Evolutionary conservation across 2,888 invertebrate genomes (phyloP).

Genomic region (Abrostola triplasia): DNA sequence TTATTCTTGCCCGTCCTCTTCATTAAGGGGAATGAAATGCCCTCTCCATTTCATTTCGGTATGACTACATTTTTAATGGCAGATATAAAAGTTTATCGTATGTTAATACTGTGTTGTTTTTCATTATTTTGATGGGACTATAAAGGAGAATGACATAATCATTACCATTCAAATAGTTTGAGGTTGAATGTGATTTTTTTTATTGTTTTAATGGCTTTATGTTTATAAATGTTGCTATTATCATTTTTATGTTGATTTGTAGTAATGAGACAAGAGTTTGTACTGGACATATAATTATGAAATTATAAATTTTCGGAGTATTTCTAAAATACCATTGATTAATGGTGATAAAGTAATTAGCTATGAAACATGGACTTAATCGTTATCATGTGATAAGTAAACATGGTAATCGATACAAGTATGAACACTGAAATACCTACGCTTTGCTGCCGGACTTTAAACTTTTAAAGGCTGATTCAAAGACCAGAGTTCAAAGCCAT

Average conservation of each 20-base stretch:
- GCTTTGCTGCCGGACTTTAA: no score
- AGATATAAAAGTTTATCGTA: slow-evolving; percentile 23
- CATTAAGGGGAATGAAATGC: slow-evolving; percentile 59
- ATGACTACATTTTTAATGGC: slow-evolving; percentile 14
- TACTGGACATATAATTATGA: no score
- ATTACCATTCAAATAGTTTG: slow-evolving; percentile 24
- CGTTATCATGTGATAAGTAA: no score
- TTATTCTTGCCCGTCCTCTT: slow-evolving; percentile 56
- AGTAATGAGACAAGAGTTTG: no score
- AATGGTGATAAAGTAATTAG: no score
- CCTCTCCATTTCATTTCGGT: slow-evolving; percentile 32
- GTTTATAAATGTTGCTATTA: not conserved
- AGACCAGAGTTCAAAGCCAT: no score
- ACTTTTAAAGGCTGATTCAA: no score
- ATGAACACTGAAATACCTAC: no score
- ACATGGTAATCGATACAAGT: no score
- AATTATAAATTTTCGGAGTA: no score
- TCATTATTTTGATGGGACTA: slow-evolving; percentile 15
- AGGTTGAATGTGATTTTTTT: slow-evolving; percentile 23
- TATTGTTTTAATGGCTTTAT: not conserved
- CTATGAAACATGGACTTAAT: no score
- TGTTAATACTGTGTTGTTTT: slow-evolving; percentile 30
- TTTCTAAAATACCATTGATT: no score
- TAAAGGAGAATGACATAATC: slow-evolving; percentile 11
- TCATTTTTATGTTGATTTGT: not conserved